These are phyloP conservation scores for Hafferia zeledoni DNA, from an alignment of 2,797 vertebrate genomes.

Conservation along the genomic window DNA sequence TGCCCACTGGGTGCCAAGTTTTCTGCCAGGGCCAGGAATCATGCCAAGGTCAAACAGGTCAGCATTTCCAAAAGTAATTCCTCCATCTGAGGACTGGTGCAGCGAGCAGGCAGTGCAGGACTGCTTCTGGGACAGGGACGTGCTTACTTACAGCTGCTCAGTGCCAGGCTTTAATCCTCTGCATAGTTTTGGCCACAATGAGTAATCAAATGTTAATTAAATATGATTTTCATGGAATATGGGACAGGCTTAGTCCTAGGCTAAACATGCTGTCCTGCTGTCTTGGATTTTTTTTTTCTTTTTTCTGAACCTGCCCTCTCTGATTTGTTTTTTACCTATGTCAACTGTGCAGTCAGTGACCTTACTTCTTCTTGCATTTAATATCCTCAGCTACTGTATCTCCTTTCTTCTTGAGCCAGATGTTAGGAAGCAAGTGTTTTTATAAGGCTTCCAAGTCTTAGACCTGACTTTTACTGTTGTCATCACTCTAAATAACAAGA, in stretches of 20 bases:
- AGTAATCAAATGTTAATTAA: neutral
- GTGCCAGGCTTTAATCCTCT: neutral
- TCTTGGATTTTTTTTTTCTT: neutral
- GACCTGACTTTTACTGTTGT: neutral
- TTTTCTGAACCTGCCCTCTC: neutral
- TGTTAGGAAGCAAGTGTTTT: neutral
- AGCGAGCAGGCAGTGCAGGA: neutral
- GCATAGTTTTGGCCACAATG: neutral
- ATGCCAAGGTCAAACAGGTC: neutral
- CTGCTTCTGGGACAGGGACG: neutral
- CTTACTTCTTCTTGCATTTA: neutral
- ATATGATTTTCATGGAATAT: neutral
- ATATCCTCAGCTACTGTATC: neutral
- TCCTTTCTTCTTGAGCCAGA: neutral
- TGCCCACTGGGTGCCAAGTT: rapidly evolving
- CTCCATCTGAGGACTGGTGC: neutral
- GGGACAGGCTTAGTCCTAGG: neutral
- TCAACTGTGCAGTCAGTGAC: neutral
- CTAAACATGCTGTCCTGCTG: neutral
- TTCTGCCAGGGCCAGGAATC: rapidly evolving
- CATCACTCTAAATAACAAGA: neutral
- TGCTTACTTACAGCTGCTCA: neutral
- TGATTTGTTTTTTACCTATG: neutral
- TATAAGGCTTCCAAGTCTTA: neutral
- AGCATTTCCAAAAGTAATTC: neutral